Evolutionary conservation across 2,888 invertebrate genomes (phyloP), one percentile per base, ranked within the genome.

Genomic region (Dioctria linearis): DNA sequence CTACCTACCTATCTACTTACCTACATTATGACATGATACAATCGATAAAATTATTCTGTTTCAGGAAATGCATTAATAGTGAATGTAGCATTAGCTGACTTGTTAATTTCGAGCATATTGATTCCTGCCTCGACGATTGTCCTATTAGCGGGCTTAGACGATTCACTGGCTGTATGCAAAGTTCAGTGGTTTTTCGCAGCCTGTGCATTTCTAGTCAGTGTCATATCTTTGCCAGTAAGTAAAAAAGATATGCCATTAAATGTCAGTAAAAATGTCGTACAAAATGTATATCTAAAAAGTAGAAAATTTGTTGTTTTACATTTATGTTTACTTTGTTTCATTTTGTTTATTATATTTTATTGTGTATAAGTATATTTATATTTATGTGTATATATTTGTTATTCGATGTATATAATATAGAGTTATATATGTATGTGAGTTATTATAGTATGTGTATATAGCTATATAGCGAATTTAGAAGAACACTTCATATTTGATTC

Each of bases 41-140:
- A 49, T 51, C 51, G 51, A 71, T 71, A 81, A 25, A 25, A 83
- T 73, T 81, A 84, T 83, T 83, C 67, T 82, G 81, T 85, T 85
- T 82, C 90, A 93, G 94, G 93, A 73, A 94, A 94, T 87, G 91
- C 93, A 43, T 93, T 93, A 86, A 89, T 94, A 83, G 93, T 93
- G 82, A 93, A 93, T 88, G 91, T 93, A 40, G 95, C 95, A 0
- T 85, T 95, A 78, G 92, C 94, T 0, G 95, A 95, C 85, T 88
- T 95, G 69, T 87, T 95, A 25, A 91, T 95, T 8, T 93, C 94
- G 0, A 91, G 92, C 0, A 86, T 92, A 9, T 93, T 95, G 57
- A 91, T 95, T 84, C 94, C 95, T 0, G 91, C 92, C 0, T 92
- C 93, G 0, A 92, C 93, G 0, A 92, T 94, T 4, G 92, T 94